Base-by-base conservation (phyloP, 2,888 invertebrate genomes). In the Perizoma flavofasciatum region DNA sequence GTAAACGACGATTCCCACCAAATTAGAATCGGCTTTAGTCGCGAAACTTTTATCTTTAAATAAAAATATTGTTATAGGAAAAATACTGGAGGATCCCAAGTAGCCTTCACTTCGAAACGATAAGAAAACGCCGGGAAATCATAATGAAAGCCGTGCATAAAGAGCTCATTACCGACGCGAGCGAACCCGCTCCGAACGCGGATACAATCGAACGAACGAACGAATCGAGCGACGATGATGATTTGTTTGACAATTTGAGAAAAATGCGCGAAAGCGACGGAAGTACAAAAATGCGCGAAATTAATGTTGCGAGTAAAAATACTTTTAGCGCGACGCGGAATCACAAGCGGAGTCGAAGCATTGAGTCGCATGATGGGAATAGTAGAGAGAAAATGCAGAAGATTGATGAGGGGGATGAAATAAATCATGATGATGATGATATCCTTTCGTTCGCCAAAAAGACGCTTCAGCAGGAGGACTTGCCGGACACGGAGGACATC, bases 31-130 rank as follows among this genome's bases (percentile, higher is more conserved):
- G 22, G 22, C 22, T 3, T 22, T 22, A 3, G 22, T 22, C 22
- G 22, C 22, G 22, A 22, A 22, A 56, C 49, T 51, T 64, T 57
- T 55, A 11, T 46, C 41, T 33, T 46, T 40, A 55, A 46, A 49
- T 59, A 45, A 35, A 59, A 49, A 59, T 32, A 6, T 37, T 55
- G 54, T 81, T 81, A 60, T 86, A 96, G 95, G 97, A 98, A 93
- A 93, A 90, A 61, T 97, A 97, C 83, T 98, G 98, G 98, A 94
- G 97, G 70, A 96, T 98, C 75, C 96, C 98, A 0, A 93, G 94
- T 57, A 89, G 91, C 72, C 88, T 95, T 54, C 88, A 89, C 59
- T 83, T 87, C 46, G 83, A 90, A 33, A 93, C 91, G n/a, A 90
- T 95, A 56, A 89, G 93, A 65, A 93, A 93, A 74, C 89, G 93